Evolutionary conservation across 2,888 invertebrate species (phyloP), one percentile per base, ranked within the genome.

Genomic region (Platycnemis pennipes): DNA sequence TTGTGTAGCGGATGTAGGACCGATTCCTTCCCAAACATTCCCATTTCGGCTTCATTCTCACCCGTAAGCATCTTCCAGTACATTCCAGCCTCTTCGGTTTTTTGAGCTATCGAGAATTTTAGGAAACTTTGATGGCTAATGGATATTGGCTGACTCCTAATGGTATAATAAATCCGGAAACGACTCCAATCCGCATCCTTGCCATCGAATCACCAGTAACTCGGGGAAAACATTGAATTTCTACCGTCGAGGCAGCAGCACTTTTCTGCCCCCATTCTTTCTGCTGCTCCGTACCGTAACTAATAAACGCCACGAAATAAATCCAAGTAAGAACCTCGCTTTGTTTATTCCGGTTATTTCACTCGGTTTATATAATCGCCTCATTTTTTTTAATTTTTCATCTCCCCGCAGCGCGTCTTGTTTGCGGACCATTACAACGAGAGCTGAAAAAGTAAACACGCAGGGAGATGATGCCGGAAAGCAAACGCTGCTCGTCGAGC

Each of bases 271-370:
- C n/a, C n/a, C n/a, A n/a, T n/a, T 49, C 49, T 49, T n/a, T 63
- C 26, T 19, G 53, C 63, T 19, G 26, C 8, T n/a, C 1, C 26
- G 26, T 26, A 5, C 5, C 63, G 63, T 5, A 13, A 1, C 37
- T 37, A 7, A 26, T 26, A 53, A 63, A 77, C 77, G 77, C 77
- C 13, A 77, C 77, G 77, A 37, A 77, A 63, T 11, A 37, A n/a
- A n/a, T n/a, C 77, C 31, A 77, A 77, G 37, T 77, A 77, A 63
- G 37, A 37, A 77, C 37, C n/a, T 37, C 37, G 77, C 77, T 77
- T 77, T 37, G 77, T 37, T 77, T 77, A 37, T 77, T 77, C 77
- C 77, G 31, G 77, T 77, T 37, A 37, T 77, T 77, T 77, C 77
- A 77, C 77, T 11, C 77, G 77, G 0, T 31, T 77, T 77, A 37